Evolutionary conservation across 1,140 invertebrate species (phyloP), one percentile per base, ranked within the genome.

Genomic region (Drosophila sproati): DNA sequence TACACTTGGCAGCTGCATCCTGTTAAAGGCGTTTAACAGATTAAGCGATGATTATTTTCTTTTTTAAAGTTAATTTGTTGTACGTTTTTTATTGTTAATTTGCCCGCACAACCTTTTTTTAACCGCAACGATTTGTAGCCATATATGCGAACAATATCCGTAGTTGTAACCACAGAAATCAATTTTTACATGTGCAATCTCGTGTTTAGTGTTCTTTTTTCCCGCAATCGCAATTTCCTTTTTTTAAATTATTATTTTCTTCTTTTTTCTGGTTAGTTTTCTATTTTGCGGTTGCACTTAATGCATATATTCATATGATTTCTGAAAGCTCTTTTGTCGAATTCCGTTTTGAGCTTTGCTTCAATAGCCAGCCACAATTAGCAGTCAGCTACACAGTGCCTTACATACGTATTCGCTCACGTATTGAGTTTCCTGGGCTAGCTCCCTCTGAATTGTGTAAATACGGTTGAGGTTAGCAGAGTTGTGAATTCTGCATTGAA

Each of bases 221-320:
- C 31, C 78, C 43, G 48, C 59, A 61, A 60, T 50, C 63, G 76
- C 83, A 87, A 88, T 88, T 86, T 87, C 82, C 82, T 60, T 69
- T 74, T 77, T 35, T 57, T 34, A 68, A 69, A 59, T 67, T 82
- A 69, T 51, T 85, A 60, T 47, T 43, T 6, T 37, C 34, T 50
- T 6, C 29, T 45, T 64, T 41, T 55, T 48, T 52, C 45, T 57
- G 35, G 41, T 63, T 71, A 48, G 73, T 73, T 79, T 79, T 70
- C 77, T 89, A 83, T 88, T 77, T 80, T 88, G 82, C 60, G 82
- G 82, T 88, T 68, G 55, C 69, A 80, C 68, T 88, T 88, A 88
- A 88, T 88, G 80, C 83, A 88, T 88, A 74, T 88, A 80, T 88
- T 82, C 63, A 83, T 66, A 66, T 76, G 60, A 71, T 64, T 64